Evolutionary conservation across 1,140 invertebrate species (phyloP).

Genomic region (Lethocerus indicus): DNA sequence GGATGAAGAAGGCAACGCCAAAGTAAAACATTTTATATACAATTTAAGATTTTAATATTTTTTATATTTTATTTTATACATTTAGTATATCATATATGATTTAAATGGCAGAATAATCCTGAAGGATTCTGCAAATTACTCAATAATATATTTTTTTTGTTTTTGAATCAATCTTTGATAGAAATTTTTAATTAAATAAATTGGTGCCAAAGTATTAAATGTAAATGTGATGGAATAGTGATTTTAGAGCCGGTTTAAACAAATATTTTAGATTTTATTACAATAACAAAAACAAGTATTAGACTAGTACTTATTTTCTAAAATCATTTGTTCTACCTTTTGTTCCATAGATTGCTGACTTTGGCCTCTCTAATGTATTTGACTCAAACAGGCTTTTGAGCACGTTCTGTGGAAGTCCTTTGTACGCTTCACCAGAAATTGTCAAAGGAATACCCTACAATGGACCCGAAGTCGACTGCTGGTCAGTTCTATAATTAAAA

Average conservation of each 20-base stretch:
- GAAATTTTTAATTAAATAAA: not conserved
- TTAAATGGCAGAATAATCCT: too few relatives aligned
- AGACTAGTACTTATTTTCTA: not conserved
- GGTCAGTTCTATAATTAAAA: constrained; percentile 18
- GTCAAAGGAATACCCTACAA: constrained; percentile 94
- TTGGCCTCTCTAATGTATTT: constrained; percentile 96
- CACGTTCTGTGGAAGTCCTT: constrained; percentile 94
- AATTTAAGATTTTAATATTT: too few relatives aligned
- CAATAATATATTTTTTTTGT: not conserved
- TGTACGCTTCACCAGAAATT: constrained; percentile 98
- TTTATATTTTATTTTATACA: too few relatives aligned
- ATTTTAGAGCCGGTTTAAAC: not conserved
- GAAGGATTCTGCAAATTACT: too few relatives aligned
- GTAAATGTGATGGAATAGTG: not conserved
- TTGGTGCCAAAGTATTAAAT: not conserved
- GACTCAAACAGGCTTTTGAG: constrained; percentile 71
- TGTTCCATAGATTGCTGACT: constrained; percentile 79
- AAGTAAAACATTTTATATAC: constrained; percentile 37
- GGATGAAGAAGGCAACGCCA: constrained; percentile 88
- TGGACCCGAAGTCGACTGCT: constrained; percentile 69
- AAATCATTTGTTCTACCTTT: constrained; percentile 11
- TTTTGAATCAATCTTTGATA: not conserved
- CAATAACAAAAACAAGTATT: not conserved
- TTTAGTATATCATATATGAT: too few relatives aligned
- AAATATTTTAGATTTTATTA: not conserved